phyloP scores from a whole-genome alignment of 1,140 invertebrate species.

The Radopholus similis region DNA sequence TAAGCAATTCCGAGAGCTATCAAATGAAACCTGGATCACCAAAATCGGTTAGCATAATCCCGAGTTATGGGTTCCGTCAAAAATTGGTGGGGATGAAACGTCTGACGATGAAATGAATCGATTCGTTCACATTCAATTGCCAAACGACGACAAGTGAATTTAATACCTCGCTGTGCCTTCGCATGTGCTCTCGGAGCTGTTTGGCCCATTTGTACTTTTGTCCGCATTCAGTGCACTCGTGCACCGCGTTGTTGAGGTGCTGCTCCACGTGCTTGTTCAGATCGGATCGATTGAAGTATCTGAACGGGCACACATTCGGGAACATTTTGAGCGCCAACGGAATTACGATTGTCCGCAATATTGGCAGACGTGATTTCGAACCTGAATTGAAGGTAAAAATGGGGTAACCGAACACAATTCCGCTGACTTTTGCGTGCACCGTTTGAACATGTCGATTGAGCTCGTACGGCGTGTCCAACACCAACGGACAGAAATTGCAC shows the following conservation, averaged over 20 bases:
- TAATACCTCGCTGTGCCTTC: slow-evolving; percentile 31
- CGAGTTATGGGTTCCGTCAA: too few species aligned
- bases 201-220: slow-evolving; percentile 41
- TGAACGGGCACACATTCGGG: slow-evolving; percentile 3
- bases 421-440: slow-evolving; percentile 35
- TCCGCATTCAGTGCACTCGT: slow-evolving; percentile 29
- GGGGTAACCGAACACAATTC: too few species aligned
- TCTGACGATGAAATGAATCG: too few species aligned
- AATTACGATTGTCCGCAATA: slow-evolving; percentile 27
- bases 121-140: not conserved
- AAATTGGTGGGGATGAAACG: too few species aligned
- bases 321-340: slow-evolving; percentile 3
- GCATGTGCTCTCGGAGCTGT: slow-evolving; percentile 18
- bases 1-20: too few species aligned
- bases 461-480: slow-evolving; percentile 23
- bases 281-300: slow-evolving; percentile 30
- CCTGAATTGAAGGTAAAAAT: too few species aligned
- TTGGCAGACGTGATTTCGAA: slow-evolving; percentile 20
- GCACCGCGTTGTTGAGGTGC: slow-evolving; percentile 16
- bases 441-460: slow-evolving; percentile 29
- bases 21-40: too few species aligned
- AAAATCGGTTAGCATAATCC: too few species aligned
- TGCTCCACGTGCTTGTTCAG: slow-evolving; percentile 39
- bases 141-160: slow-evolving; percentile 5
- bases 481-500: slow-evolving; percentile 32